phyloP scores from a whole-genome alignment of 2,797 vertebrate genomes.

The Ceryle rudis region DNA sequence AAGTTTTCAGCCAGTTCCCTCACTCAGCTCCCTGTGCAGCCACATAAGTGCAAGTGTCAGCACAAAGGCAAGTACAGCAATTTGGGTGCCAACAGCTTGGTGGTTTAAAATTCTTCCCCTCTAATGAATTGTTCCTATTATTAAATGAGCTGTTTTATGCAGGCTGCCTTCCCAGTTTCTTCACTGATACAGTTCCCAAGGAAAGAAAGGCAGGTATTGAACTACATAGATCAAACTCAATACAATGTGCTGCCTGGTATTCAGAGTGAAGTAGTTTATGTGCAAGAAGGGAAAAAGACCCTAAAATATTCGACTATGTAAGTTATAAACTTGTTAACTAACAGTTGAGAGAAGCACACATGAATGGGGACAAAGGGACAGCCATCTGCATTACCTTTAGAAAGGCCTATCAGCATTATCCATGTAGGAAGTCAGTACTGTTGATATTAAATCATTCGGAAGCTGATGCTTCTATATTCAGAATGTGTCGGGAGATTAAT shows the following conservation, averaged over 20 bases:
- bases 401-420: not conserved
- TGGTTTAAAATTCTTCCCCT: constrained; percentile 16
- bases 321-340: not conserved
- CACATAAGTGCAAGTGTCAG: constrained; percentile 31
- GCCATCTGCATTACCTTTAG: not conserved
- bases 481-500: not conserved
- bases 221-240: not conserved
- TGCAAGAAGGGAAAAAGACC: not conserved
- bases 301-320: not conserved
- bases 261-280: not conserved
- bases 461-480: not conserved
- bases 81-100: constrained; percentile 2
- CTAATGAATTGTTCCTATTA: constrained; percentile 21
- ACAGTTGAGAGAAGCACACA: not conserved
- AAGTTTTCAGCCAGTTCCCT: constrained; percentile 17
- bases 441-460: not conserved
- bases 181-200: not conserved
- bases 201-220: constrained; percentile 13
- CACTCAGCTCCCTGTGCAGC: constrained; percentile 17
- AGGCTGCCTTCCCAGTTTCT: constrained; percentile 12
- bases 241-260: not conserved
- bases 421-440: not conserved
- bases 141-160: not conserved
- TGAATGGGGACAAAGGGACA: not conserved
- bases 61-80: constrained; percentile 35